Conservation (phyloP, 2,113 vertebrate genomes). For the Fulmarus glacialis region DNA sequence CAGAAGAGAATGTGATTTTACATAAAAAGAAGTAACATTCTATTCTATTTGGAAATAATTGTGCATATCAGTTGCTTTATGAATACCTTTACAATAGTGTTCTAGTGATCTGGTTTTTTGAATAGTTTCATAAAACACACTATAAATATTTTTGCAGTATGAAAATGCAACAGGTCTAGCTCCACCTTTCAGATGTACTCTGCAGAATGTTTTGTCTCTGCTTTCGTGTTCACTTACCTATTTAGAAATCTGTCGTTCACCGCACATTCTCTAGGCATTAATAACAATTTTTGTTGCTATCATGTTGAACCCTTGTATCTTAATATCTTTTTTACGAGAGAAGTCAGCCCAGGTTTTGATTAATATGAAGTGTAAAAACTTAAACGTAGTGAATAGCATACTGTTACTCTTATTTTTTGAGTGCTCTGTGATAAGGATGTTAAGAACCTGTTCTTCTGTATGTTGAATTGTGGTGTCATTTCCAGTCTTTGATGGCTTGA, state of each 20-base stretch:
- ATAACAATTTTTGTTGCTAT: neutral
- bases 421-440: neutral
- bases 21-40: neutral
- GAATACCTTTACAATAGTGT: neutral
- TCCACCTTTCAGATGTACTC: neutral
- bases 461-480: neutral
- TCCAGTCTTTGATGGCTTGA: neutral
- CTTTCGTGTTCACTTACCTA: neutral
- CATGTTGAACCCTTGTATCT: neutral
- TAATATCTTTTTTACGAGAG: neutral
- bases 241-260: neutral
- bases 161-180: neutral
- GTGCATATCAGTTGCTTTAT: neutral
- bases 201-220: neutral
- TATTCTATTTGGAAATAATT: neutral
- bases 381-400: neutral
- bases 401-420: neutral
- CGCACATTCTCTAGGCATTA: neutral
- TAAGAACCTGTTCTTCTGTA: neutral
- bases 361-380: neutral
- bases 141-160: neutral
- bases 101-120: neutral
- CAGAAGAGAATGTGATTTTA: neutral
- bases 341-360: neutral
- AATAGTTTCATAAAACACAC: neutral